Percentiles rank a stretch among this genome's conserved stretches.
Conservation (phyloP, 1,140 invertebrate genomes). For the Archegozetes longisetosus region DNA sequence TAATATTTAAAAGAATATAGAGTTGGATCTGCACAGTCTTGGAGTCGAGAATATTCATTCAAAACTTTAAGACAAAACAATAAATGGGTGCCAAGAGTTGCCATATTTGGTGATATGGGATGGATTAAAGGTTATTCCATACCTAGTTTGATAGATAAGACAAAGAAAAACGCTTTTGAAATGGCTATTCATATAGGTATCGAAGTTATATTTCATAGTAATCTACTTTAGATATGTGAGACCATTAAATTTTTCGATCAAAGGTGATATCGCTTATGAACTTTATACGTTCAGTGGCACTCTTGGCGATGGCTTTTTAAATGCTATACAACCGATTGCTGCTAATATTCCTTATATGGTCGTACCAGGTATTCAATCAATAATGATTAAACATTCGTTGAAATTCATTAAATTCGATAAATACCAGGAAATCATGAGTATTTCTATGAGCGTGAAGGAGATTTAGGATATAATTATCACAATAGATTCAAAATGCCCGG, state of each 20-base stretch:
- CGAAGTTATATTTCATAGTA: background rate
- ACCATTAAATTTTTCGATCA: background rate
- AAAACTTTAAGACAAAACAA: slow-evolving; percentile 25
- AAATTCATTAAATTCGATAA: no score
- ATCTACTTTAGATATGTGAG: no score
- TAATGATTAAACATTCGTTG: no score
- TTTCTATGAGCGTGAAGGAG: background rate
- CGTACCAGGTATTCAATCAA: no score
- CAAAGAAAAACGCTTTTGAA: slow-evolving; percentile 32
- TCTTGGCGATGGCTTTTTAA: background rate
- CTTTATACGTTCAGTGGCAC: background rate
- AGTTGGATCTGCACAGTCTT: slow-evolving; percentile 26
- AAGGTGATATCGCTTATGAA: background rate
- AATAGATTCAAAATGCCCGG: background rate
- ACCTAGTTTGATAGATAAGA: slow-evolving; percentile 30
- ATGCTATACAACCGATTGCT: background rate
- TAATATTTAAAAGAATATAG: background rate
- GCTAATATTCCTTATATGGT: background rate
- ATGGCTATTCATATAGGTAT: slow-evolving; percentile 36
- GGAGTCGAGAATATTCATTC: slow-evolving; percentile 32
- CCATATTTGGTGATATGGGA: slow-evolving; percentile 38
- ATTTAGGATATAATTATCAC: background rate
- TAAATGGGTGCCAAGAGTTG: slow-evolving; percentile 32
- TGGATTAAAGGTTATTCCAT: slow-evolving; percentile 35
- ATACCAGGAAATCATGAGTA: background rate